Percentiles rank a stretch among this genome's conserved stretches.
These are phyloP conservation scores for Pentamera pediparva DNA, from an alignment of 53 echinoderm and acorn worm species.

Conservation along the genomic window DNA sequence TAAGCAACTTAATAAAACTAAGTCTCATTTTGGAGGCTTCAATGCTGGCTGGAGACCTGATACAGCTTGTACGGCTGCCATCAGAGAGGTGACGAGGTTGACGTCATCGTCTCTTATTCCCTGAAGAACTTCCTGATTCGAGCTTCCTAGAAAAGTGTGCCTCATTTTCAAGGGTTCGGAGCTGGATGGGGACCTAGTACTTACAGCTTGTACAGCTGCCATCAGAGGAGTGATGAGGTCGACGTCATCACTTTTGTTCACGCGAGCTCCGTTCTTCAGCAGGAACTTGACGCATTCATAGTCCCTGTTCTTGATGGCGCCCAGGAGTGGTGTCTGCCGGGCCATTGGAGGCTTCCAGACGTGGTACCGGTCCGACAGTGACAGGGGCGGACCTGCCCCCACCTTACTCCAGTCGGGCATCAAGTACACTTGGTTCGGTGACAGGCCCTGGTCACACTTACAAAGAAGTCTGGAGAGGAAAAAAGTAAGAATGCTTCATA, in stretches of 20 bases:
- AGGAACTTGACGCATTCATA: conserved; percentile 40
- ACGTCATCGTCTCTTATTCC: conserved; percentile 47
- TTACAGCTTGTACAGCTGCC: conserved; percentile 76
- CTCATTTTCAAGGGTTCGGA: too few relatives aligned
- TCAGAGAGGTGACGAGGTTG: conserved; percentile 50
- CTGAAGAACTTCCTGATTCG: too few relatives aligned
- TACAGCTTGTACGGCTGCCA: conserved; percentile 81
- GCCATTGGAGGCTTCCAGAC: conserved; percentile 24
- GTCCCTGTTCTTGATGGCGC: conserved; percentile 23
- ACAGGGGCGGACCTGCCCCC: neutral
- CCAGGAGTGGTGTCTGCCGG: conserved; percentile 33
- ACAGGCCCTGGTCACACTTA: neutral
- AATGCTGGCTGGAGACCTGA: too few relatives aligned
- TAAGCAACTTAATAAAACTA: too few relatives aligned
- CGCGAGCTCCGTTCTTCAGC: conserved; percentile 66
- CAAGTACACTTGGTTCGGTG: neutral
- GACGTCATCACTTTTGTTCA: conserved; percentile 45
- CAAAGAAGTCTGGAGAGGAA: neutral
- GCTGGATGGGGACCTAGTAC: too few relatives aligned
- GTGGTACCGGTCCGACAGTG: neutral
- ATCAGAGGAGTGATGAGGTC: conserved; percentile 59
- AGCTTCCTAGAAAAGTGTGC: too few relatives aligned
- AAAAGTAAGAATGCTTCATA: too few relatives aligned
- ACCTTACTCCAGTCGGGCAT: conserved; percentile 16
- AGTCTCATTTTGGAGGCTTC: too few relatives aligned